Conservation (phyloP, 2,113 vertebrate species). For the Scalopus aquaticus region DNA sequence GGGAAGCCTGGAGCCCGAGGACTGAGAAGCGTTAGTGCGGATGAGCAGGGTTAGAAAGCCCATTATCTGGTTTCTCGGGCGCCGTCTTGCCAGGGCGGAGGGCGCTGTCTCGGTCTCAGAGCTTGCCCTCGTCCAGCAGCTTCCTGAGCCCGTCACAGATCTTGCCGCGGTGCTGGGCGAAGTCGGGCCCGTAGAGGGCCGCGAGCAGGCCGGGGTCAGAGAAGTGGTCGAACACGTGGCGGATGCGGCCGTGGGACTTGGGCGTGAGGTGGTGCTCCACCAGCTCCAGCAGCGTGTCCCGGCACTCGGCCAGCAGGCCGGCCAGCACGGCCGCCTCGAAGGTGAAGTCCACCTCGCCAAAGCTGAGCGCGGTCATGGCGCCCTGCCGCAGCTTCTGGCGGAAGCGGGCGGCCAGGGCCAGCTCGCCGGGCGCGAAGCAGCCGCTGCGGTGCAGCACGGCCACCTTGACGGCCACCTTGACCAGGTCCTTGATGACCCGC, state of each 20-base stretch:
- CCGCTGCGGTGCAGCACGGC: constrained; percentile 90
- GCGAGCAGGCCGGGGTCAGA: constrained; percentile 87
- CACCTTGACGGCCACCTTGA: constrained; percentile 93
- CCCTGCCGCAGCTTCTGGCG: constrained; percentile 91
- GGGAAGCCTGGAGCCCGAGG: neutral
- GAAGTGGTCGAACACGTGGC: constrained; percentile 93
- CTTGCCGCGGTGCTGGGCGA: constrained; percentile 85
- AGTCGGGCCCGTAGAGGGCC: constrained; percentile 88
- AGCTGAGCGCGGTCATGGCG: constrained; percentile 94
- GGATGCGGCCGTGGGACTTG: constrained; percentile 93
- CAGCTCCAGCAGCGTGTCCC: constrained; percentile 89
- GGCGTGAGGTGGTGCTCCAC: constrained; percentile 91
- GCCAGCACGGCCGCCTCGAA: constrained; percentile 90
- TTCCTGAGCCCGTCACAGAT: constrained; percentile 91
- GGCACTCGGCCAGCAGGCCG: constrained; percentile 85
- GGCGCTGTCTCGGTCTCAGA: constrained; percentile 80
- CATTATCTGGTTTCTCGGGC: neutral
- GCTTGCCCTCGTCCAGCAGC: constrained; percentile 91
- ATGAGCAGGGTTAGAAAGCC: constrained; percentile 22
- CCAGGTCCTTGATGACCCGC: constrained; percentile 91
- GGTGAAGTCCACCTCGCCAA: constrained; percentile 94
- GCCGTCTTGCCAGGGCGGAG: neutral
- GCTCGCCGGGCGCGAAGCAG: constrained; percentile 87
- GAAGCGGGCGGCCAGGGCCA: constrained; percentile 87
- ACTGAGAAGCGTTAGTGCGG: neutral